phyloP scores from a whole-genome alignment of 2,113 vertebrate species.

The Casuarius casuarius region DNA sequence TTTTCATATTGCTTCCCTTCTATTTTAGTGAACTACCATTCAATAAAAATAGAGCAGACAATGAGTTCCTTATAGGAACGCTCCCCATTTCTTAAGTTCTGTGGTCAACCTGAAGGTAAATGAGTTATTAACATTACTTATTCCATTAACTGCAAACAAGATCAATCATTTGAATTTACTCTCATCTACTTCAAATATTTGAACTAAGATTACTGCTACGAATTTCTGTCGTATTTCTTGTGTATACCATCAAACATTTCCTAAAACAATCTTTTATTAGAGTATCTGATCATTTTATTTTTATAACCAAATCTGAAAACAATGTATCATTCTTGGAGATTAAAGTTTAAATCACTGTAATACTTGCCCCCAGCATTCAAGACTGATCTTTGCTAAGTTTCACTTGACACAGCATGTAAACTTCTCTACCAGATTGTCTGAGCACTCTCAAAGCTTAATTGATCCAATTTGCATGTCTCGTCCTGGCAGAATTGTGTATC shows the following conservation, averaged over 20 bases:
- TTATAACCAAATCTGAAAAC: neutral
- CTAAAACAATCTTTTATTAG: neutral
- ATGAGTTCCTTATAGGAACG: neutral
- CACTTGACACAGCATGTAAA: constrained; percentile 63
- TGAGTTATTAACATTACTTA: neutral
- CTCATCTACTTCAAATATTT: neutral
- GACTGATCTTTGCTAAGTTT: constrained; percentile 62
- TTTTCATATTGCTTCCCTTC: neutral
- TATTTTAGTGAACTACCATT: neutral
- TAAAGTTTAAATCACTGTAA: constrained; percentile 29
- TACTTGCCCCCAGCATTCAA: constrained; percentile 14
- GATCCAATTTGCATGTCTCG: constrained; percentile 71
- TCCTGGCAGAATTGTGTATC: constrained; percentile 52
- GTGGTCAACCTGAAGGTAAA: neutral
- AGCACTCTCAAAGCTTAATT: constrained; percentile 63
- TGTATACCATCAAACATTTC: neutral
- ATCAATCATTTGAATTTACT: neutral
- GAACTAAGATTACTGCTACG: neutral
- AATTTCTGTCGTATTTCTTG: neutral
- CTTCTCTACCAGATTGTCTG: constrained; percentile 66
- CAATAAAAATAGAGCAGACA: neutral
- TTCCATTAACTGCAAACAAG: neutral
- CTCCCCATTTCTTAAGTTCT: neutral
- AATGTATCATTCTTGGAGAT: constrained; percentile 18
- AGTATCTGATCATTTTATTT: neutral